These are phyloP conservation scores for Diachasmimorpha longicaudata DNA, from an alignment of 1,140 invertebrate genomes.

Conservation along the genomic window DNA sequence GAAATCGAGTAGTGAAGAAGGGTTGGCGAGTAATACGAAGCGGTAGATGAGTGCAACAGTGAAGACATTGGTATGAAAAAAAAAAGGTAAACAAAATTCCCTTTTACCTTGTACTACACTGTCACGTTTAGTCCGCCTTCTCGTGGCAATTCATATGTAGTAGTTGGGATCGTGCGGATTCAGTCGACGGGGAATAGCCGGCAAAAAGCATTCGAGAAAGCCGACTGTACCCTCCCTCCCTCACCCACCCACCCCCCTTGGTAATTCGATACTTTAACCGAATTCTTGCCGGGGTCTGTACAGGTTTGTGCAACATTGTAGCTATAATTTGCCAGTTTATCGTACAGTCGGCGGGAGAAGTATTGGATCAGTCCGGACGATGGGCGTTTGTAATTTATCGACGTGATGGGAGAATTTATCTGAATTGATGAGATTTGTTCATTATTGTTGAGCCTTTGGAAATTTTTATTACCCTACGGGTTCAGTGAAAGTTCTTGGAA, in stretches of 20 bases:
- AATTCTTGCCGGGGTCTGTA: conserved; percentile 40
- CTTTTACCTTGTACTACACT: conserved; percentile 1
- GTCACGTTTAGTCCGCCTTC: neutral
- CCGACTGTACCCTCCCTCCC: neutral
- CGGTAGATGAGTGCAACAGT: neutral
- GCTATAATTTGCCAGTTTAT: conserved; percentile 46
- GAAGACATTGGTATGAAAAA: neutral
- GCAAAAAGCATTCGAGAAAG: neutral
- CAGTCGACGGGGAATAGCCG: neutral
- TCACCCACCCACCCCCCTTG: too few species aligned
- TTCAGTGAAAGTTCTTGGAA: too few species aligned
- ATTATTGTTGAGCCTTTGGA: too few species aligned
- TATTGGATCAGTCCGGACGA: neutral
- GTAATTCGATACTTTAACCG: conserved; percentile 32
- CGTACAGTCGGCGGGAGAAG: conserved; percentile 35
- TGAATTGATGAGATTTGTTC: too few species aligned
- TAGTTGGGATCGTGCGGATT: neutral
- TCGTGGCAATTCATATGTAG: neutral
- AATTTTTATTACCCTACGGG: too few species aligned
- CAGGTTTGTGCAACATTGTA: conserved; percentile 47
- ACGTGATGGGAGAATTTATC: too few species aligned
- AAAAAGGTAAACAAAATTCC: neutral
- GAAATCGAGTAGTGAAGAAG: neutral
- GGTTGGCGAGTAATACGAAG: neutral
- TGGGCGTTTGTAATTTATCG: neutral